phyloP scores from a whole-genome alignment of 2,888 invertebrate genomes.

The Drosophila suboccidentalis region DNA sequence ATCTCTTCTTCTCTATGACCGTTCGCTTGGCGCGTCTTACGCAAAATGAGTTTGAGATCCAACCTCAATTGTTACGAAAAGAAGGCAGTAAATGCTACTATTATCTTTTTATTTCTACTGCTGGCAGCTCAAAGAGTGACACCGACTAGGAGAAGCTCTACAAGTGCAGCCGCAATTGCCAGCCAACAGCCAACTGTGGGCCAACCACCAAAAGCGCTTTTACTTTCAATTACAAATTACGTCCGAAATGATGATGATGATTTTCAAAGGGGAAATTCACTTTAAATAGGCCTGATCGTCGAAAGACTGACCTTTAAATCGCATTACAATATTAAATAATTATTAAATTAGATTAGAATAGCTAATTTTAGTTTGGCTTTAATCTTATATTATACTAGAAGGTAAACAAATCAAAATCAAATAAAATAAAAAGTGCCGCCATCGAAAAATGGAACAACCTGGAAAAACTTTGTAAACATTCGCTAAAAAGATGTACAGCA shows the following conservation, averaged over 20 bases:
- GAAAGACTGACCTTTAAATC: conserved; percentile 1
- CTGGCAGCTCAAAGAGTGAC: conserved; percentile 6
- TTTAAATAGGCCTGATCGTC: conserved; percentile 33
- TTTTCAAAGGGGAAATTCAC: conserved; percentile 47
- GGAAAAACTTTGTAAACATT: background rate
- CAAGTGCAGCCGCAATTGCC: conserved; percentile 60
- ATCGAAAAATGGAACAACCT: background rate
- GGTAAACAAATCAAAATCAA: background rate
- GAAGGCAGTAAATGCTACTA: conserved; percentile 31
- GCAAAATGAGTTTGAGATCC: conserved; percentile 42
- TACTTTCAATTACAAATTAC: conserved; percentile 39
- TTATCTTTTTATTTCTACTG: background rate
- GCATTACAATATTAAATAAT: conserved; percentile 3
- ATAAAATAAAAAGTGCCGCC: background rate
- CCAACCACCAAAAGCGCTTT: conserved; percentile 39
- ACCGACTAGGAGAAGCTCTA: conserved; percentile 40
- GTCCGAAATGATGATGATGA: background rate
- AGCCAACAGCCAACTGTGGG: no score
- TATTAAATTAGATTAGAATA: conserved; percentile 3
- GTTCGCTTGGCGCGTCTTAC: conserved; percentile 31
- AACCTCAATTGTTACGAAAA: conserved; percentile 1
- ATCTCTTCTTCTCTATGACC: conserved; percentile 16
- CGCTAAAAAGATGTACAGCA: no score
- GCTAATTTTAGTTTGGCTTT: background rate
- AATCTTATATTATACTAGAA: conserved; percentile 1